phyloP scores from a whole-genome alignment of 2,797 vertebrate genomes.

The Cyprinodon diabolis region DNA sequence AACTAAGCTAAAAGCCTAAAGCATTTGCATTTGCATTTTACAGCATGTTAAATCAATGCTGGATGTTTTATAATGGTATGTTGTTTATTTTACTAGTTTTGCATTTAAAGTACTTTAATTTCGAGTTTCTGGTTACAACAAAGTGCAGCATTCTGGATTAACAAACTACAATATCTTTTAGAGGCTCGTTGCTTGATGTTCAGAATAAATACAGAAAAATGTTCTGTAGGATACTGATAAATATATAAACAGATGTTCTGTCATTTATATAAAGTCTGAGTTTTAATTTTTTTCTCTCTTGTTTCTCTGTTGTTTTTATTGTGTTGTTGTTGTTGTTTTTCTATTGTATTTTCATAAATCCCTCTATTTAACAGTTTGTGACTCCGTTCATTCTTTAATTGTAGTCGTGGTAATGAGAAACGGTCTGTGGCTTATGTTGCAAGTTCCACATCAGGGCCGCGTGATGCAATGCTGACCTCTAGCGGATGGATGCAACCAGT shows the following conservation, averaged over 20 bases:
- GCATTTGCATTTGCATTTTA: background rate
- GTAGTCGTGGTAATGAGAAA: too few species aligned
- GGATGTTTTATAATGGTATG: too few species aligned
- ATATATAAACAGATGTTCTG: background rate
- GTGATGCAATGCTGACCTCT: conserved; percentile 43
- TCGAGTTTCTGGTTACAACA: background rate
- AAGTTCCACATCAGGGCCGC: background rate
- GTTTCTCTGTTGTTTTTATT: background rate
- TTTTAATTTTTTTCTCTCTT: too few species aligned
- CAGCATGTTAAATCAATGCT: background rate
- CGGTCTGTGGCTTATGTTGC: too few species aligned
- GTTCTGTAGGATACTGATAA: background rate
- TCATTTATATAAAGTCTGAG: background rate
- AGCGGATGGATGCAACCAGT: conserved; percentile 13
- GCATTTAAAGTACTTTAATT: too few species aligned
- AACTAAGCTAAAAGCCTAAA: background rate
- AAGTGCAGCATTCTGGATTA: background rate
- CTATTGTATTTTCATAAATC: background rate
- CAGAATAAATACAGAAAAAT: background rate
- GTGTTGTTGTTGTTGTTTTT: background rate
- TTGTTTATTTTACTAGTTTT: background rate
- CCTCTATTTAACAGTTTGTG: too few species aligned
- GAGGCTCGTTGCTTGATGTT: too few species aligned
- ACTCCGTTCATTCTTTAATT: too few species aligned
- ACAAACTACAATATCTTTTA: too few species aligned